A percentile compares a stretch with the other conserved stretches of the same genome.
These are phyloP conservation scores for Diabrotica undecimpunctata DNA, from an alignment of 1,140 invertebrate species.

Conservation along the genomic window DNA sequence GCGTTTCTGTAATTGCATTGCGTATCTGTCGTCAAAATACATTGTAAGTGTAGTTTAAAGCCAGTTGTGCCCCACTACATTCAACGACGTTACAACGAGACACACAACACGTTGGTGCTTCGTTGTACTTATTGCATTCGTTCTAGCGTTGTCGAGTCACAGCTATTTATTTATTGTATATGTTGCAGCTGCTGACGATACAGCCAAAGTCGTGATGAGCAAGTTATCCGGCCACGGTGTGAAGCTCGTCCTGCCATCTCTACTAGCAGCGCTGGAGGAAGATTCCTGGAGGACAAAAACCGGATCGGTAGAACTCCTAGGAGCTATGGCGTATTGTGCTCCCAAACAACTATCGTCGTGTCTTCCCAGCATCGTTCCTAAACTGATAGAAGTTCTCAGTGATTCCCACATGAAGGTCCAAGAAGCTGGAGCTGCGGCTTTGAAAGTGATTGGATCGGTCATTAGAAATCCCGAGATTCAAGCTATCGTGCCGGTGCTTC, in stretches of 20 bases:
- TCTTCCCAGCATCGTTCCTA: constrained; percentile 97
- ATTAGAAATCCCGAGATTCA: constrained; percentile 99
- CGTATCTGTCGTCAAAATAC: no score
- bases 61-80: no score
- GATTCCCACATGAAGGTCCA: constrained; percentile 99
- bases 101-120: no score
- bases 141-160: no score
- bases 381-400: constrained; percentile 92
- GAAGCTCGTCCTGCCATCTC: constrained; percentile 88
- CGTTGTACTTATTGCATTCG: no score
- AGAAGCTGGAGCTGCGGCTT: constrained; percentile 89
- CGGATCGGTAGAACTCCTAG: constrained; percentile 92
- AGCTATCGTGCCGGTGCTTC: constrained; percentile 86
- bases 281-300: constrained; percentile 99
- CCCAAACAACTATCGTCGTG: constrained; percentile 97
- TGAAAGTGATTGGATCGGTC: constrained; percentile 95
- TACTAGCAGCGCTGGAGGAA: constrained; percentile 90
- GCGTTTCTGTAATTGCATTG: no score
- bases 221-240: constrained; percentile 95
- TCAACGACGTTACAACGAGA: no score
- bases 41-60: no score
- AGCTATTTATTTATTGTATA: no score
- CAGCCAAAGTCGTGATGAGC: constrained; percentile 94
- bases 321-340: constrained; percentile 97
- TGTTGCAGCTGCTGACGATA: constrained; percentile 86